These are phyloP conservation scores for Latrodectus geometricus DNA, from an alignment of 1,140 invertebrate genomes.

Conservation along the genomic window DNA sequence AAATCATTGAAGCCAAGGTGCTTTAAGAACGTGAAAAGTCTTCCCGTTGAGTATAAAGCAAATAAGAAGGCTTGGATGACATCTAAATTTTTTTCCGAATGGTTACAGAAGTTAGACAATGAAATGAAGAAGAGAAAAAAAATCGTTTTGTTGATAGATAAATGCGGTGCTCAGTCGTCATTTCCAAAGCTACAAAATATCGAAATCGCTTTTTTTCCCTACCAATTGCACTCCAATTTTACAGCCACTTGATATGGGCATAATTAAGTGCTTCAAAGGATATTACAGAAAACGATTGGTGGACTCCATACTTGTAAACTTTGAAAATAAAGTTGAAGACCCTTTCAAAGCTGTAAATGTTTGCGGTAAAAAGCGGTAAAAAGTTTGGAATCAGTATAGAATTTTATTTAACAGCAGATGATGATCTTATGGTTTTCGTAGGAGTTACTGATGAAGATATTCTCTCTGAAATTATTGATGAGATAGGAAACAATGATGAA, in stretches of 20 bases:
- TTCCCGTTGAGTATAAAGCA: constrained; percentile 24
- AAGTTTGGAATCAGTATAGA: no score
- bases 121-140: constrained; percentile 1
- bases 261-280: constrained; percentile 1
- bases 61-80: constrained; percentile 45
- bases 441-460: no score
- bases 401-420: no score
- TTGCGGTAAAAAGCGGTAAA: no score
- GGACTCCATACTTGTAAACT: neutral
- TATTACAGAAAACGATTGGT: neutral
- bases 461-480: no score
- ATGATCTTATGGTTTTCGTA: no score
- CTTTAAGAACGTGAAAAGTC: constrained; percentile 26
- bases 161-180: constrained; percentile 5
- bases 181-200: constrained; percentile 12
- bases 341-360: no score
- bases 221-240: no score
- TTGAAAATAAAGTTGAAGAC: no score
- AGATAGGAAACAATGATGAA: no score
- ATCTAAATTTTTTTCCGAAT: neutral
- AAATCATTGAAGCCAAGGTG: neutral
- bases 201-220: neutral
- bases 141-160: constrained; percentile 28
- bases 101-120: constrained; percentile 11
- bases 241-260: neutral